A percentile compares a stretch with the other conserved stretches of the same genome.
Conservation (phyloP, 2,113 vertebrate genomes). For the Nycticebus coucang region DNA sequence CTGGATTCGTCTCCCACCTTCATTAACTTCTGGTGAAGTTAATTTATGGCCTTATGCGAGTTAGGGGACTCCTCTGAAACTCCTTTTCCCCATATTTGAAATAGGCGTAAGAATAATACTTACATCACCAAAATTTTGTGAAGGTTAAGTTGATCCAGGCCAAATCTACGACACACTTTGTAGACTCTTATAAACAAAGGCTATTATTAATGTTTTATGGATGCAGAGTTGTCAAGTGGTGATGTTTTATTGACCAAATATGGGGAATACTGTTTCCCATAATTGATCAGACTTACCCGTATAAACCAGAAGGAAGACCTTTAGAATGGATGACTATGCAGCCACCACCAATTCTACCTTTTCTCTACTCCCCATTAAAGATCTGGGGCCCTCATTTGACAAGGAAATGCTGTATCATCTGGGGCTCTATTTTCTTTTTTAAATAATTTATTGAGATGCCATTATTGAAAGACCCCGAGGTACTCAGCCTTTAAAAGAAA, state of each 20-base stretch:
- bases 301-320: neutral
- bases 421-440: slow-evolving; percentile 63
- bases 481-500: slow-evolving; percentile 49
- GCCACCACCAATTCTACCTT: neutral
- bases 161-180: neutral
- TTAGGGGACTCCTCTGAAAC: neutral
- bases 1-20: neutral
- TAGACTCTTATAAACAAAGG: neutral
- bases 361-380: neutral
- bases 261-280: neutral
- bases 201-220: neutral
- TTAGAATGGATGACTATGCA: neutral
- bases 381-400: slow-evolving; percentile 14
- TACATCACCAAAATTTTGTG: neutral
- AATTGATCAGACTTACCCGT: neutral
- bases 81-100: neutral
- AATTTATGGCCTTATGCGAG: neutral
- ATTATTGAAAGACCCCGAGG: slow-evolving; percentile 60
- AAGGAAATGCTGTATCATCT: neutral
- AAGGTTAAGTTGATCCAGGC: neutral
- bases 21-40: neutral
- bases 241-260: neutral
- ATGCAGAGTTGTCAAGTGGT: neutral
- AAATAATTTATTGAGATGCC: slow-evolving; percentile 67
- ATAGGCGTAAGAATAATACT: neutral